Percentiles rank a stretch among this genome's conserved stretches.
Evolutionary conservation across 2,113 vertebrate genomes (phyloP).

Genomic region (Petrocephalus microphthalmus): DNA sequence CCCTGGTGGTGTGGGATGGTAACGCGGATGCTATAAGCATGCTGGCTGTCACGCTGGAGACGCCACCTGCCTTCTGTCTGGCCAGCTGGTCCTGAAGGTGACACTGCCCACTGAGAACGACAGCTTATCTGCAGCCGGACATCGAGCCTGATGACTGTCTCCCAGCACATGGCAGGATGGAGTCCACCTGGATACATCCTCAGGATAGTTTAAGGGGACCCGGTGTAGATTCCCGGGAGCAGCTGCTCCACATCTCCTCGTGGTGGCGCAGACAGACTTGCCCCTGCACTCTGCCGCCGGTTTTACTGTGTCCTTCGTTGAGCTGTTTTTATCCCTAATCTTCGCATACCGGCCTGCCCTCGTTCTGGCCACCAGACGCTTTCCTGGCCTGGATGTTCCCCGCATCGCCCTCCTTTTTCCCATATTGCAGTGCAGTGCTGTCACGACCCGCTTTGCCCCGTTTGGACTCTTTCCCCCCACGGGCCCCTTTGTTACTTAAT

Average conservation of each 20-base stretch:
- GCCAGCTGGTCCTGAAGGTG: background rate
- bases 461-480: background rate
- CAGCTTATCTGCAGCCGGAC: background rate
- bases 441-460: background rate
- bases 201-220: background rate
- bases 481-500: background rate
- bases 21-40: background rate
- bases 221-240: background rate
- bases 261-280: background rate
- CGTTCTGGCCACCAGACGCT: background rate
- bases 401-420: background rate
- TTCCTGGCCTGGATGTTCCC: background rate
- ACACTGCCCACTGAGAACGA: background rate
- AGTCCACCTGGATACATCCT: background rate
- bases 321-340: background rate
- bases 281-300: background rate
- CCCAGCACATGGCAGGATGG: background rate
- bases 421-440: background rate
- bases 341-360: background rate
- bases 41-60: background rate
- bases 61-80: background rate
- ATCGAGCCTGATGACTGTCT: background rate
- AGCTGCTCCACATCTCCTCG: background rate
- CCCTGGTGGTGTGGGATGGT: background rate
- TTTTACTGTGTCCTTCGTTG: background rate